Percentiles rank a stretch among this genome's conserved stretches.
Evolutionary conservation across 1,140 invertebrate species (phyloP).

Genomic region (Laupala kohalensis): DNA sequence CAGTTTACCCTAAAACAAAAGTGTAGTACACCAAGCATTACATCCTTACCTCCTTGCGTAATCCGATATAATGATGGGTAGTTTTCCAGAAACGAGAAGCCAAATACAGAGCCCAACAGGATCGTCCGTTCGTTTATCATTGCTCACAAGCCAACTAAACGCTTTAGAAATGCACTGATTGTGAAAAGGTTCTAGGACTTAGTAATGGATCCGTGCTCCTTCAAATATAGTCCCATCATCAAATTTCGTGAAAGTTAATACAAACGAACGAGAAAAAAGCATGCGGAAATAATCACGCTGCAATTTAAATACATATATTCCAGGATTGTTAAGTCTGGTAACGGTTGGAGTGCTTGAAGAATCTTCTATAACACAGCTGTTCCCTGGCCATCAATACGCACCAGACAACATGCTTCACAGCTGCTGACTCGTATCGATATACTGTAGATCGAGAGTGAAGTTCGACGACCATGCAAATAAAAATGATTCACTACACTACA

Average conservation of each 20-base stretch:
- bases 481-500: neutral
- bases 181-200: constrained; percentile 5
- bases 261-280: too few relatives aligned
- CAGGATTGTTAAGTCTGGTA: neutral
- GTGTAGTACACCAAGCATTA: neutral
- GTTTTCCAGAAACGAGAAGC: neutral
- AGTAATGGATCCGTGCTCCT: constrained; percentile 10
- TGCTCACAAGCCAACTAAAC: constrained; percentile 4
- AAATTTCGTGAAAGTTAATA: neutral
- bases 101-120: neutral
- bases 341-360: neutral
- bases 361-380: constrained; percentile 3
- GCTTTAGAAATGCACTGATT: constrained; percentile 10
- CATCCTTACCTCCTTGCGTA: constrained; percentile 11
- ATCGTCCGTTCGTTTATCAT: constrained; percentile 3
- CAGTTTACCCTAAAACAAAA: constrained; percentile 1
- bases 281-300: neutral
- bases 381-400: constrained; percentile 7
- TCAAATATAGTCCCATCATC: constrained; percentile 12
- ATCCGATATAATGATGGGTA: constrained; percentile 8
- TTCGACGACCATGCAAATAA: neutral
- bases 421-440: neutral
- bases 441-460: neutral
- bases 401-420: constrained; percentile 7
- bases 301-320: constrained; percentile 1